A percentile compares a stretch with the other conserved stretches of the same genome.
Evolutionary conservation across 2,797 vertebrate species (phyloP).

Genomic region (Semaprochilodus insignis): DNA sequence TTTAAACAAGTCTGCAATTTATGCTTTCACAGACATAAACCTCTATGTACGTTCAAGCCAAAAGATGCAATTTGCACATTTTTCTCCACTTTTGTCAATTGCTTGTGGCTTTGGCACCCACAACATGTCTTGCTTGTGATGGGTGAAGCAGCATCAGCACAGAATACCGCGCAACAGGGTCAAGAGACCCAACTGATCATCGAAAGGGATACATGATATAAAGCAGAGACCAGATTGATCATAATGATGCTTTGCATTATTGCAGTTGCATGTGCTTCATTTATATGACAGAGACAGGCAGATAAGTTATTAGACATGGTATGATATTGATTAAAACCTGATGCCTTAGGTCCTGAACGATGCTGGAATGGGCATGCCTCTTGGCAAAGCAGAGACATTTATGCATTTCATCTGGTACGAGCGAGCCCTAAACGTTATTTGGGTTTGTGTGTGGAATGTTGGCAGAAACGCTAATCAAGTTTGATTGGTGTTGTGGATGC

Average conservation of each 20-base stretch:
- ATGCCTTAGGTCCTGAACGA: slow-evolving; percentile 20
- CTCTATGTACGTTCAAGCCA: slow-evolving; percentile 17
- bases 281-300: neutral
- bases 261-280: neutral
- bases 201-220: neutral
- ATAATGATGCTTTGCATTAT: neutral
- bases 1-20: slow-evolving; percentile 26
- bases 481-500: slow-evolving; percentile 30
- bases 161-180: slow-evolving; percentile 8
- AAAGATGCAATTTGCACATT: slow-evolving; percentile 50
- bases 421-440: slow-evolving; percentile 28
- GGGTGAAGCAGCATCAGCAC: slow-evolving; percentile 1
- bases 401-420: slow-evolving; percentile 26
- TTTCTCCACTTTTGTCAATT: slow-evolving; percentile 21
- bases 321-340: slow-evolving; percentile 24
- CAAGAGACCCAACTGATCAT: neutral
- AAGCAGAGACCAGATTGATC: neutral
- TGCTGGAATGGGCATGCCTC: slow-evolving; percentile 31
- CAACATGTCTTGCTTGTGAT: slow-evolving; percentile 8
- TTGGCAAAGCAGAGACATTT: slow-evolving; percentile 28
- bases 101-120: slow-evolving; percentile 36
- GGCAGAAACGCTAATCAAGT: slow-evolving; percentile 40
- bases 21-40: slow-evolving; percentile 35
- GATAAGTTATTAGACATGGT: neutral
- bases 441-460: slow-evolving; percentile 47